Evolutionary conservation across 2,888 invertebrate species (phyloP), one percentile per base, ranked within the genome.

Genomic region (Megalurothrips usitatus): DNA sequence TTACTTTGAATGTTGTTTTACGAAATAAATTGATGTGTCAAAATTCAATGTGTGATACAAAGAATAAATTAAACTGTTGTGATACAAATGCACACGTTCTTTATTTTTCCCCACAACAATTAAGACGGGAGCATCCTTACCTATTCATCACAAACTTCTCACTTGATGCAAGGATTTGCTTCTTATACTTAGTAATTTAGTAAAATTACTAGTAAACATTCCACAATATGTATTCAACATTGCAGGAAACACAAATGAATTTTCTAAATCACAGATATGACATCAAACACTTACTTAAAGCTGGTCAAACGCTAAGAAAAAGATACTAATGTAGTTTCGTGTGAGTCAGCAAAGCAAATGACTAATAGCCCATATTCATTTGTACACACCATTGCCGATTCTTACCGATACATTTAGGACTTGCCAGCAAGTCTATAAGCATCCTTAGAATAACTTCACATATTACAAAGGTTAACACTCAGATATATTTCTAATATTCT

Each of bases 51-150:
- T 75, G 68, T 75, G 68, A 75, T 75, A 75, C 26, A 23, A 75
- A 75, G 68, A 75, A 75, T 75, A 10, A 12, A 75, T 75, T 75
- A 75, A 75, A 75, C n/a, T 75, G 68, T 75, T 75, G 68, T 75
- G 68, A 75, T 75, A 75, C n/a, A 26, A 52, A 23, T 75, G 26
- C 9, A 23, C 3, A 4, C 6, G 4, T 58, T 58, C 58, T 58
- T 58, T 17, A 58, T 58, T 19, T 19, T 19, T 52, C 10, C 19
- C 52, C 52, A 43, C 2, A 43, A 43, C 34, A 43, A 43, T 43
- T 43, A 43, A n/a, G n/a, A n/a, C n/a, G n/a, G n/a, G n/a, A n/a
- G n/a, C n/a, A n/a, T n/a, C n/a, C n/a, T n/a, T n/a, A n/a, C n/a
- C n/a, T n/a, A n/a, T n/a, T n/a, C n/a, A 43, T 43, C 34, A 43